Conservation (phyloP, 2,113 vertebrate species). For the Cyphomyrus discorhynchus region DNA sequence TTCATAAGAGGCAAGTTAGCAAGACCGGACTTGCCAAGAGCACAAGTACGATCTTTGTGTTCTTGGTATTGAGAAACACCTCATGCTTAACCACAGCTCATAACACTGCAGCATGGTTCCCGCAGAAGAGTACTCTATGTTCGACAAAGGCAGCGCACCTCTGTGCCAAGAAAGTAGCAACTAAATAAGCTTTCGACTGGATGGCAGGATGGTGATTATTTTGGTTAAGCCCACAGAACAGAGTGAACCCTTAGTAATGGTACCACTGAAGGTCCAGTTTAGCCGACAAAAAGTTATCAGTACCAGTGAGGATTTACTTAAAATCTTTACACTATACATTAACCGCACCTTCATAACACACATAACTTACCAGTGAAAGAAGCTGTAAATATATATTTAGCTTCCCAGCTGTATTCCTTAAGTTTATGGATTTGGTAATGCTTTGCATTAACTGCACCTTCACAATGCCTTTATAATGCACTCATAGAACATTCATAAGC, state of each 20-base stretch:
- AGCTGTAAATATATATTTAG: not conserved
- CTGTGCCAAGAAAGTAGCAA: not conserved
- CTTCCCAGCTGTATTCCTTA: not conserved
- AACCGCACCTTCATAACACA: not conserved
- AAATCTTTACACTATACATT: not conserved
- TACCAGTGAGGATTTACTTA: not conserved
- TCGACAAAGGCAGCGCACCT: not conserved
- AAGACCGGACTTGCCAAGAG: no score
- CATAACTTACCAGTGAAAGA: not conserved
- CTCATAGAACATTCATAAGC: not conserved
- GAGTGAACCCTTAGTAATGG: not conserved
- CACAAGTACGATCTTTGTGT: not conserved
- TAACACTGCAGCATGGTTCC: not conserved
- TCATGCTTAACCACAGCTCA: not conserved
- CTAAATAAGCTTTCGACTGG: not conserved
- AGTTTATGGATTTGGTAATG: not conserved
- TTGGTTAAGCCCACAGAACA: not conserved
- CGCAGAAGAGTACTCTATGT: not conserved
- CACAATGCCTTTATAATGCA: not conserved
- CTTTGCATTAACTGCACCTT: not conserved
- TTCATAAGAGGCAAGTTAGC: not conserved
- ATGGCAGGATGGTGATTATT: not conserved
- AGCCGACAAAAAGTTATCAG: not conserved
- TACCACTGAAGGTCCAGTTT: not conserved
- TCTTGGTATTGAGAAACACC: not conserved